phyloP scores from a whole-genome alignment of 2,888 invertebrate species.

The Agrotis clavis region DNA sequence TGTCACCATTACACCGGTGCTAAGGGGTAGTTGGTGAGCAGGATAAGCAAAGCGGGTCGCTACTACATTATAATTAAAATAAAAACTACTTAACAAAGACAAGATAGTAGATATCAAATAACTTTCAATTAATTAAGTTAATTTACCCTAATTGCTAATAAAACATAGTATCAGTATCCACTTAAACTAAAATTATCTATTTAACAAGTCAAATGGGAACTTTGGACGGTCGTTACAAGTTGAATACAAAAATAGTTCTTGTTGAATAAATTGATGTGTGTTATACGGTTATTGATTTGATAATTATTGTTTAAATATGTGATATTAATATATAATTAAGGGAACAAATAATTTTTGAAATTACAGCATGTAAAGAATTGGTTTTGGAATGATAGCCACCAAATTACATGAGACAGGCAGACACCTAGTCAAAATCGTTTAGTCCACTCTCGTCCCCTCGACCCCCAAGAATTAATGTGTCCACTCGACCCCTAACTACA shows the following conservation, averaged over 20 bases:
- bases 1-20: too few relatives aligned
- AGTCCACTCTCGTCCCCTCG: too few relatives aligned
- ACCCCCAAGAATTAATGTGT: too few relatives aligned
- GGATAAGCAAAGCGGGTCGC: neutral
- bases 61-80: slow-evolving; percentile 24
- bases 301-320: slow-evolving; percentile 20
- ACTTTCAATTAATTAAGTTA: slow-evolving; percentile 58
- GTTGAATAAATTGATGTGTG: slow-evolving; percentile 29
- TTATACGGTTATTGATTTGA: slow-evolving; percentile 1
- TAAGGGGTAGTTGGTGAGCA: too few relatives aligned
- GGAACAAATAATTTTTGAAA: neutral
- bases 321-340: neutral
- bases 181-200: slow-evolving; percentile 51
- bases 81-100: slow-evolving; percentile 22
- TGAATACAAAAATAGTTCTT: slow-evolving; percentile 22
- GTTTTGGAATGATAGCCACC: too few relatives aligned
- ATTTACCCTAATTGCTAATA: slow-evolving; percentile 61
- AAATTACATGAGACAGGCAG: too few relatives aligned
- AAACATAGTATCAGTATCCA: slow-evolving; percentile 52
- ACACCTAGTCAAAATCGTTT: too few relatives aligned
- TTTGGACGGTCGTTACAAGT: slow-evolving; percentile 19
- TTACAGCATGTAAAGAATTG: neutral
- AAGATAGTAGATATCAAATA: slow-evolving; percentile 40
- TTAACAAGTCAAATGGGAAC: slow-evolving; percentile 49
- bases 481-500: too few relatives aligned